Evolutionary conservation across 2,113 vertebrate genomes (phyloP), one percentile per base, ranked within the genome.

Genomic region (Megaceryle torquata): DNA sequence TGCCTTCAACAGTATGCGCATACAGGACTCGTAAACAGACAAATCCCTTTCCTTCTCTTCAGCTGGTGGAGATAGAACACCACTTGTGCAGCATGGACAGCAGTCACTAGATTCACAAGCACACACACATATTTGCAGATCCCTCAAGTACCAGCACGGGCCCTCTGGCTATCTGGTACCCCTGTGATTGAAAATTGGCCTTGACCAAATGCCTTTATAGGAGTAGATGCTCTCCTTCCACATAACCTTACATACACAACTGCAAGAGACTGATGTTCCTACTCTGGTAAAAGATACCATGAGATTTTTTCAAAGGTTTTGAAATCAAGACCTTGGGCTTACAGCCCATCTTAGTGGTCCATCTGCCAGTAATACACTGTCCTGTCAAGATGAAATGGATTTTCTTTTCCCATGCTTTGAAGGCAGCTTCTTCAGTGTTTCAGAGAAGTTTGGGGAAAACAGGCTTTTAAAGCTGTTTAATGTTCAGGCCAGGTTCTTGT

Each of bases 71-170:
- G 61, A 5, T 11, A 41, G 29, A 51, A 83, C 1, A 3, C 76
- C 21, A 12, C 35, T 65, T 39, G 29, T 48, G 26, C 41, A 80
- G 17, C 5, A 19, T 0, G 1, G 13, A 15, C 10, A 56, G 1
- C 16, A 20, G 0, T 50, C 4, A 44, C 10, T 63, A 41, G 26
- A 14, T 80, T 86, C 29, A 26, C 33, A 69, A 39, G 35, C 9
- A n/a, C 10, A 14, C 5, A 7, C 1, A 10, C 1, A 10, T 2
- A 1, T 59, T 37, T 2, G 1, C 19, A 64, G 48, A 22, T 76
- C 8, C 11, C 28, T 83, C 18, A 59, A 31, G 22, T 79, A 54
- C 8, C 11, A 50, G 15, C n/a, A 51, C 0, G 1, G n/a, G 13
- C 35, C 7, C 35, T 70, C 12, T 51, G 11, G 31, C 33, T 54